Conservation (phyloP, 2,888 invertebrate species). For the Heliconius cydno region DNA sequence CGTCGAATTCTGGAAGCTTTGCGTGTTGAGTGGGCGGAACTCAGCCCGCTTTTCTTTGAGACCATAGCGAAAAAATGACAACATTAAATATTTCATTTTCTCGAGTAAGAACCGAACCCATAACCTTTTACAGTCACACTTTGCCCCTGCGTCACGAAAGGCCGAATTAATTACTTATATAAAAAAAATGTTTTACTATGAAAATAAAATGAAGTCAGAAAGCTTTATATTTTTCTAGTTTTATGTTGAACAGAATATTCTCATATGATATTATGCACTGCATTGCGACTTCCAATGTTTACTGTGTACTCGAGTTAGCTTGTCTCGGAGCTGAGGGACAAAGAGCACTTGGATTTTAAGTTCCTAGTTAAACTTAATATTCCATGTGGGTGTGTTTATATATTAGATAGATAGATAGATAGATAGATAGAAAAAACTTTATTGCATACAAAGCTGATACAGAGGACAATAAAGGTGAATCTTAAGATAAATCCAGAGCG, state of each 20-base stretch:
- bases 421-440: too few species aligned
- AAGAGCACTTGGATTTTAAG: slow-evolving; percentile 15
- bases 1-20: not conserved
- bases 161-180: not conserved
- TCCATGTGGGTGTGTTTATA: not conserved
- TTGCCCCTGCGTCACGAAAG: too few species aligned
- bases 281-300: slow-evolving; percentile 8
- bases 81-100: too few species aligned
- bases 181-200: not conserved
- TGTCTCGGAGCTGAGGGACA: slow-evolving; percentile 14
- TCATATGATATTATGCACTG: slow-evolving; percentile 14
- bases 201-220: not conserved
- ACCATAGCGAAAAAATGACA: too few species aligned
- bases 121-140: too few species aligned
- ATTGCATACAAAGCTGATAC: too few species aligned
- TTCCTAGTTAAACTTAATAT: not conserved
- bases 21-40: too few species aligned
- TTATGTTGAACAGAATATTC: slow-evolving; percentile 7
- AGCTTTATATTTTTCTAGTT: not conserved
- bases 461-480: too few species aligned
- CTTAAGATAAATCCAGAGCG: too few species aligned
- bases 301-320: slow-evolving; percentile 12
- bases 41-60: too few species aligned
- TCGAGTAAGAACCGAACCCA: too few species aligned
- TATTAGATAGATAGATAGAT: too few species aligned